These are phyloP conservation scores for Cryptosula pallasiana DNA, from an alignment of 2,888 invertebrate genomes.

Conservation along the genomic window DNA sequence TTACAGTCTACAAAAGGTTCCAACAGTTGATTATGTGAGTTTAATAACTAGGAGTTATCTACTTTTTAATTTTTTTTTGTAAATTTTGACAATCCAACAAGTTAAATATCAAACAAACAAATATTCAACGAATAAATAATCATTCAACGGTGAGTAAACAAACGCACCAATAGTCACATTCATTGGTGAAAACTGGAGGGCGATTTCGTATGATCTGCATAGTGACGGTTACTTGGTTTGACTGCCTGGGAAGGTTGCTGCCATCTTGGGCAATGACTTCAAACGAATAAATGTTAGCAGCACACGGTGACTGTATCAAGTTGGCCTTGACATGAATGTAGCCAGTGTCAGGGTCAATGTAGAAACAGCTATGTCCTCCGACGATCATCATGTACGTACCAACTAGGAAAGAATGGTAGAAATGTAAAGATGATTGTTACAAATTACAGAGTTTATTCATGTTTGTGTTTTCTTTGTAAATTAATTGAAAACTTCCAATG, in stretches of 20 bases:
- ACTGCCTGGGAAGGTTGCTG: not conserved
- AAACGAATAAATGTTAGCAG: not conserved
- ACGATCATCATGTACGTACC: not conserved
- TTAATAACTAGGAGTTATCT: no score
- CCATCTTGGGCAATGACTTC: constrained; percentile 1
- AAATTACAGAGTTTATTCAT: not conserved
- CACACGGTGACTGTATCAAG: constrained; percentile 28
- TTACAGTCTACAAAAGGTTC: constrained; percentile 8
- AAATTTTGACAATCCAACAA: no score
- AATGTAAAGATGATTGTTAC: not conserved
- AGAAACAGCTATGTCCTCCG: constrained; percentile 30
- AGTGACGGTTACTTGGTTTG: constrained; percentile 1
- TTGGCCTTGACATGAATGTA: constrained; percentile 34
- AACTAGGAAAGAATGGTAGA: not conserved
- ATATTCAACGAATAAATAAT: no score
- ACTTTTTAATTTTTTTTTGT: no score
- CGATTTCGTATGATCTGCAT: constrained; percentile 8
- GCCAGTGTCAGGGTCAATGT: constrained; percentile 36
- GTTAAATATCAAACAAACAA: no score
- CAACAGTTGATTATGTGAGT: no score
- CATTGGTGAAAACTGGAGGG: not conserved
- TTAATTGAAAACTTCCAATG: no score
- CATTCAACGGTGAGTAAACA: no score
- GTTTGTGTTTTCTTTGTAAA: no score
- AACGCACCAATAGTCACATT: constrained; percentile 13